Conservation (phyloP, 2,113 vertebrate genomes). For the Limanda limanda region DNA sequence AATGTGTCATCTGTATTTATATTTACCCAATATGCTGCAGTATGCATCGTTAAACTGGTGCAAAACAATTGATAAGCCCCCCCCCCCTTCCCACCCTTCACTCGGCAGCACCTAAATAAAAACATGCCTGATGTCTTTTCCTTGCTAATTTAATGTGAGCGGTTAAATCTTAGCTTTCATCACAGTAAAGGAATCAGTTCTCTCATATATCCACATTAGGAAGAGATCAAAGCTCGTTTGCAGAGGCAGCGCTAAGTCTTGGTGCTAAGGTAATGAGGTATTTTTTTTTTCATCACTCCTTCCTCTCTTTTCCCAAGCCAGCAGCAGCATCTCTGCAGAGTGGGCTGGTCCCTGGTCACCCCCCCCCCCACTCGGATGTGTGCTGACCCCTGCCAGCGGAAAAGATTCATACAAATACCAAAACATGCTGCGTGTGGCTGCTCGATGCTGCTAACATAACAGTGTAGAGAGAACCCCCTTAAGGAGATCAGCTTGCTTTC, state of each 20-base stretch:
- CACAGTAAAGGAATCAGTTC: conserved; percentile 52
- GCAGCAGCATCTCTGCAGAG: conserved; percentile 51
- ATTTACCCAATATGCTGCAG: not conserved
- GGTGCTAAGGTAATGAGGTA: conserved; percentile 64
- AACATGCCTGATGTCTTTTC: conserved; percentile 34
- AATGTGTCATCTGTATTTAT: not conserved
- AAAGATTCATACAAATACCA: conserved; percentile 41
- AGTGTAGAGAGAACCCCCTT: not conserved
- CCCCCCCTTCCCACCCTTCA: not conserved
- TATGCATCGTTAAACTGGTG: conserved; percentile 3
- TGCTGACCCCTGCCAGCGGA: conserved; percentile 48
- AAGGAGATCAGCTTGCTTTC: conserved; percentile 11
- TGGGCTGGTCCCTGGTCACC: conserved; percentile 40
- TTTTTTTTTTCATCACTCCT: conserved; percentile 25
- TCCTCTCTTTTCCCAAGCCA: conserved; percentile 42
- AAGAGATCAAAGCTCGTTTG: conserved; percentile 64
- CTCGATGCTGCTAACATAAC: conserved; percentile 5
- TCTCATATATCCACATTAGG: conserved; percentile 63
- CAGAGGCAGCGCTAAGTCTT: conserved; percentile 48
- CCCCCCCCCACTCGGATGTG: conserved; percentile 40
- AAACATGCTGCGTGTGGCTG: conserved; percentile 43
- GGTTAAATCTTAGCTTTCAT: conserved; percentile 70
- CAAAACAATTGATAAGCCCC: conserved; percentile 16
- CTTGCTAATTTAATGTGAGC: conserved; percentile 55
- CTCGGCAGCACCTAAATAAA: conserved; percentile 18